phyloP scores from a whole-genome alignment of 2,888 invertebrate species.

The Tolmerus cingulatus region DNA sequence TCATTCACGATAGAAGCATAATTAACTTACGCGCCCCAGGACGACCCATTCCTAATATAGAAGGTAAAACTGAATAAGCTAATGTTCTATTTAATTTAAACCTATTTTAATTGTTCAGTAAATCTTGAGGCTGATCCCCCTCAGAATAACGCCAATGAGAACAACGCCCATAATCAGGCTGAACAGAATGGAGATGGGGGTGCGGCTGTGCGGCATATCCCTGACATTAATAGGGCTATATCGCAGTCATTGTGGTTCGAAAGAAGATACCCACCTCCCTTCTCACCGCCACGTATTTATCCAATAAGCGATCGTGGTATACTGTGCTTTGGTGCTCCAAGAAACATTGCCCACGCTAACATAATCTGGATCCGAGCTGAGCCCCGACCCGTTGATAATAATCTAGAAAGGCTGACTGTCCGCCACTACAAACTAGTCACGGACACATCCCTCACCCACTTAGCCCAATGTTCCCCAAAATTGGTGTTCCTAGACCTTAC shows the following conservation, averaged over 20 bases:
- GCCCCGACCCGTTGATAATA: slow-evolving; percentile 63
- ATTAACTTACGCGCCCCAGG: slow-evolving; percentile 11
- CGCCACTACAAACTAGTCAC: slow-evolving; percentile 72
- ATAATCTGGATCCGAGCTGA: slow-evolving; percentile 61
- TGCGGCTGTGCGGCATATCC: not conserved
- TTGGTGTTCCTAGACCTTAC: slow-evolving; percentile 72
- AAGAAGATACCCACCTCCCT: slow-evolving; percentile 43
- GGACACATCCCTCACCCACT: slow-evolving; percentile 69
- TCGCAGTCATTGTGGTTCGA: slow-evolving; percentile 47
- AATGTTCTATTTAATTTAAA: not conserved
- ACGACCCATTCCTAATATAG: not conserved
- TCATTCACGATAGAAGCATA: slow-evolving; percentile 44
- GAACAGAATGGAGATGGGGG: not conserved
- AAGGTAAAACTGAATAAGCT: not conserved
- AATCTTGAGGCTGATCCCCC: not conserved
- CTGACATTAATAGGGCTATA: slow-evolving; percentile 40
- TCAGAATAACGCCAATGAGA: not conserved
- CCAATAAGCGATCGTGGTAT: slow-evolving; percentile 60
- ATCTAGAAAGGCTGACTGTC: slow-evolving; percentile 65
- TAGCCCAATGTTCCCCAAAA: slow-evolving; percentile 69
- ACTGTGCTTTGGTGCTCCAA: slow-evolving; percentile 60
- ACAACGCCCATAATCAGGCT: not conserved
- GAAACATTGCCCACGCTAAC: slow-evolving; percentile 58
- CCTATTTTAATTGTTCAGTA: not conserved
- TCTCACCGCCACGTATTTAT: slow-evolving; percentile 42